These are phyloP conservation scores for Plebejus argus DNA, from an alignment of 2,888 invertebrate genomes.

Conservation along the genomic window DNA sequence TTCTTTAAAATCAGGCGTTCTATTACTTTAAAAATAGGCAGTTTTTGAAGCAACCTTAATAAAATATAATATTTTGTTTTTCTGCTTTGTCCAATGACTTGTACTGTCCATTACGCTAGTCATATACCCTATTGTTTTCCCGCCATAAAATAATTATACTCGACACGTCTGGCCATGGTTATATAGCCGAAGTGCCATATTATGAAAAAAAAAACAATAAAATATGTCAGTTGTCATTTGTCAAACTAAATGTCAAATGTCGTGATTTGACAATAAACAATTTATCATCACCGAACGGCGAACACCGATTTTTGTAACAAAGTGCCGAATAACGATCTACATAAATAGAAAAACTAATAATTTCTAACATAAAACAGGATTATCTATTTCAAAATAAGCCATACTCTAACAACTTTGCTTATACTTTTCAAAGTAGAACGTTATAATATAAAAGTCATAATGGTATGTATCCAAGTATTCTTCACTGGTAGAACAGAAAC, in stretches of 20 bases:
- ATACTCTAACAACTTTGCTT: neutral
- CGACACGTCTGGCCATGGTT: too few species aligned
- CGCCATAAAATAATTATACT: too few species aligned
- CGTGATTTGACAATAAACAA: constrained; percentile 45
- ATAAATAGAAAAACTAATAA: neutral
- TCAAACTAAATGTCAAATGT: constrained; percentile 15
- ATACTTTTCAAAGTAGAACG: neutral
- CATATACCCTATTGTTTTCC: too few species aligned
- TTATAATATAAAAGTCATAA: neutral
- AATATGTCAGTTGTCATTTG: neutral
- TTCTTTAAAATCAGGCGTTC: too few species aligned
- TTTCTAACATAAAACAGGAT: neutral
- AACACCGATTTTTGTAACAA: neutral
- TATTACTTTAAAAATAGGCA: too few species aligned
- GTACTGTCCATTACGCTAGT: too few species aligned
- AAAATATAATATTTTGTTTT: too few species aligned
- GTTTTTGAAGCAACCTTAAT: too few species aligned
- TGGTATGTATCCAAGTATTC: neutral
- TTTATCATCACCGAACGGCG: constrained; percentile 31
- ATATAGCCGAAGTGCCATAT: too few species aligned
- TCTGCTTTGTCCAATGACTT: too few species aligned
- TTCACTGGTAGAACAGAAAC: neutral
- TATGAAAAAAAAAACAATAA: neutral
- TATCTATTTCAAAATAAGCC: neutral
- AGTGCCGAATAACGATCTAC: constrained; percentile 20